Evolutionary conservation across 2,888 invertebrate genomes (phyloP), one percentile per base, ranked within the genome.

Genomic region (Therioaphis trifolii): DNA sequence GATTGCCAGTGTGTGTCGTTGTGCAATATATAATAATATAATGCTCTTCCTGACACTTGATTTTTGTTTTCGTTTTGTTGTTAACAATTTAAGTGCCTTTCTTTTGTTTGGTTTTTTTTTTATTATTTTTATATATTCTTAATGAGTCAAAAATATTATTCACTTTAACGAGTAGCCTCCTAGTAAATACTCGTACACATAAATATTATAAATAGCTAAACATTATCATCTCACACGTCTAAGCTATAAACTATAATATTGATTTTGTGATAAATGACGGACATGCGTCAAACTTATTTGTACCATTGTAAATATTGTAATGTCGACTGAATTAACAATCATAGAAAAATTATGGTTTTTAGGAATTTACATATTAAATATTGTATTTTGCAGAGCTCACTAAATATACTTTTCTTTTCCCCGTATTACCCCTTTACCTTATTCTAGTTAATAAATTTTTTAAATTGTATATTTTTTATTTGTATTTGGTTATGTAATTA

Each of bases 51-150:
- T 35, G 82, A 82, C 82, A 82, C 82, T 63, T 78, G 49, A 78
- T 69, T 79, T 82, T 74, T 82, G 82, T 82, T 82, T 82, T 82
- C 29, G 74, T 82, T 82, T 74, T 63, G 82, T 82, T 82, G 82
- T 82, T 82, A 82, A 82, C 82, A 74, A 74, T 82, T 82, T 82
- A 82, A 82, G 82, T 82, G 82, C 82, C 82, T 82, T 82, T 82
- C 63, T 82, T 82, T 82, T 82, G 82, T 82, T 82, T 82, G 69
- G 69, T 72, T 29, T 71, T 78, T 29, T 71, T 78, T 69, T 74
- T 82, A 82, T 82, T 72, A 82, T 82, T 82, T 82, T 63, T 82
- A 74, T 82, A 74, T 72, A 74, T n/a, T n/a, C 74, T 74, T 82
- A 74, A 82, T 63, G 74, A 82, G 74, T 74, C 49, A 72, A 82